Evolutionary conservation across 2,888 invertebrate genomes (phyloP), one percentile per base, ranked within the genome.

Genomic region (Scaptomyza flava): DNA sequence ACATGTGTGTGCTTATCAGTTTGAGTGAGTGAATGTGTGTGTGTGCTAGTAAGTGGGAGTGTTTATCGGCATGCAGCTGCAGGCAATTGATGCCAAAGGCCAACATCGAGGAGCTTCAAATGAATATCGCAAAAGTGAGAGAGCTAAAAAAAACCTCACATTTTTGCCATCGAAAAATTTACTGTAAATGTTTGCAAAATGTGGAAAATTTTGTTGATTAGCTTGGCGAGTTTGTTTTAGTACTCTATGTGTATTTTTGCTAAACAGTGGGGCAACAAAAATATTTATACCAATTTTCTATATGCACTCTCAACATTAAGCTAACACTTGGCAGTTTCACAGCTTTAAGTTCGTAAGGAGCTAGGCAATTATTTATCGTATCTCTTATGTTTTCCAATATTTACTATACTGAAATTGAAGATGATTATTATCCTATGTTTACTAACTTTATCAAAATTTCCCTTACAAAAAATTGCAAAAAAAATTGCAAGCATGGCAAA

Each of bases 41-140:
- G 38, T 42, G 45, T 23, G 11, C 42, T 45, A 27, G 38, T 38
- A 23, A n/a, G n/a, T 46, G 53, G 33, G 52, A 52, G 56, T 78
- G 65, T 70, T 78, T 84, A 83, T 78, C 68, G 57, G 50, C 60
- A 70, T 69, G 69, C 23, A 56, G 36, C 51, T 45, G 36, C 50
- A 52, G 58, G 47, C 62, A 48, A 41, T 46, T 50, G 42, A 59
- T 59, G 68, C 67, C 65, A 75, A 60, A 79, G 68, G 64, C 68
- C 58, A 62, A 43, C 68, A 30, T 47, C 38, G 61, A 57, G 50
- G 46, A 63, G 23, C 42, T 69, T 65, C 31, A 38, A 48, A 61
- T 58, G 60, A 54, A 58, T 72, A 61, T 50, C 20, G 36, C 61
- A 43, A 51, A 52, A 52, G 56, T 12, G 1, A 31, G 34, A 43